Conservation (phyloP, 2,113 vertebrate genomes). For the Morone chrysops region DNA sequence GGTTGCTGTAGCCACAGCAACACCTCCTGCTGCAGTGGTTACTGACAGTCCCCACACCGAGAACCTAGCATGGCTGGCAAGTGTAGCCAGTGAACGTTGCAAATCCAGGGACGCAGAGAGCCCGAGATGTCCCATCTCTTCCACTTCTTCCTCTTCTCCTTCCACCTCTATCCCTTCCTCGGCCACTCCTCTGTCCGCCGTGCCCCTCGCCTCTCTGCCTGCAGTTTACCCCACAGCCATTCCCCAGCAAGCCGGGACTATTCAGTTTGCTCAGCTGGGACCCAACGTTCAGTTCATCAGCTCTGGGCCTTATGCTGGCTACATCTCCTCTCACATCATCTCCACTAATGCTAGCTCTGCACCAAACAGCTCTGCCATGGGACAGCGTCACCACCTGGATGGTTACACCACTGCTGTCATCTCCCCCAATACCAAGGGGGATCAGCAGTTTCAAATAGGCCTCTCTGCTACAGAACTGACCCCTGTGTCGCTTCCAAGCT, state of each 20-base stretch:
- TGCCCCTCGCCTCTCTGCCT: slow-evolving; percentile 90
- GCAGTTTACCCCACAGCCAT: slow-evolving; percentile 89
- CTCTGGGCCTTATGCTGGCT: slow-evolving; percentile 93
- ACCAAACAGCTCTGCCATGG: slow-evolving; percentile 84
- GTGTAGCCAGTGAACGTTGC: slow-evolving; percentile 86
- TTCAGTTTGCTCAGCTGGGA: slow-evolving; percentile 94
- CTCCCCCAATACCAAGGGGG: slow-evolving; percentile 88
- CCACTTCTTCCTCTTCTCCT: slow-evolving; percentile 65
- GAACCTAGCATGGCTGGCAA: slow-evolving; percentile 93
- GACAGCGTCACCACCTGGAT: slow-evolving; percentile 91
- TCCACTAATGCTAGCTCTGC: slow-evolving; percentile 85
- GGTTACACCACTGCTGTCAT: slow-evolving; percentile 92
- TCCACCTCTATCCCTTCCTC: slow-evolving; percentile 69
- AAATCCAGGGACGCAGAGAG: slow-evolving; percentile 86
- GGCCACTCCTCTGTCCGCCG: slow-evolving; percentile 82
- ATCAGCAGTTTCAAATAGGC: slow-evolving; percentile 89
- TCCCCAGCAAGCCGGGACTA: slow-evolving; percentile 89
- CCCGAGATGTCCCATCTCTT: slow-evolving; percentile 85
- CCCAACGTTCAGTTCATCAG: slow-evolving; percentile 97
- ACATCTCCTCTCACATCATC: slow-evolving; percentile 96
- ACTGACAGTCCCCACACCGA: slow-evolving; percentile 85
- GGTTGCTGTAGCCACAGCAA: slow-evolving; percentile 81
- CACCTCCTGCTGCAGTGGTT: slow-evolving; percentile 81
- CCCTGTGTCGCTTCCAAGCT: slow-evolving; percentile 87
- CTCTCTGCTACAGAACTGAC: slow-evolving; percentile 89